Evolutionary conservation across 2,797 vertebrate genomes (phyloP), one percentile per base, ranked within the genome.

Genomic region (Rhinogobio ventralis): DNA sequence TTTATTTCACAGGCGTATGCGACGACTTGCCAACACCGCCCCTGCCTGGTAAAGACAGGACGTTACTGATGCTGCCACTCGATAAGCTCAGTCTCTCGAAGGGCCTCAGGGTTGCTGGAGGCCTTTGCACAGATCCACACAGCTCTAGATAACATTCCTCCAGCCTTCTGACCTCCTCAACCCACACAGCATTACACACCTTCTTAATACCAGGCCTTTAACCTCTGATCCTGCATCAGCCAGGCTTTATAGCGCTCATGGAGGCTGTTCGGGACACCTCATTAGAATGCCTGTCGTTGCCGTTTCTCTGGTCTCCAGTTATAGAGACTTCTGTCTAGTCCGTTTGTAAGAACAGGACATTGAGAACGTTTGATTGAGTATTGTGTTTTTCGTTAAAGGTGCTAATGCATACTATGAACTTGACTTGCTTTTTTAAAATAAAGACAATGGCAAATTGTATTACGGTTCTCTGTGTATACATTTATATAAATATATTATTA

Each of bases 11-110:
- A 95, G 95, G 88, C 93, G 95, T 86, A 95, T 95, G 96, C 92
- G 96, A 89, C 95, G 96, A 91, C 93, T 97, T 45, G 96, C 96
- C 92, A 97, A 97, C 86, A 97, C 96, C 7, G 96, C 96, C 88
- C 96, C 96, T 0, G 97, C 97, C 19, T 99, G 97, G 98, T 98
- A 96, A 89, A 92, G 53, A 55, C 28, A 45, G 45, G 42, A 23
- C 28, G 10, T 15, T 73, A 30, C 0, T 9, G 5, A 49, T 77
- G 49, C 84, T 79, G 23, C 86, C 66, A 77, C 87, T 71, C 51
- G 14, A 75, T 80, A 71, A 82, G 84, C 84, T 88, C 19, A 60
- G 51, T 83, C 67, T 84, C 68, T 49, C 13, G 3, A 42, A 79
- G 73, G 15, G 86, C 75, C 46, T 83, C 76, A 19, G 77, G 68